These are phyloP conservation scores for Albula glossodonta DNA, from an alignment of 2,113 vertebrate genomes.

Conservation along the genomic window DNA sequence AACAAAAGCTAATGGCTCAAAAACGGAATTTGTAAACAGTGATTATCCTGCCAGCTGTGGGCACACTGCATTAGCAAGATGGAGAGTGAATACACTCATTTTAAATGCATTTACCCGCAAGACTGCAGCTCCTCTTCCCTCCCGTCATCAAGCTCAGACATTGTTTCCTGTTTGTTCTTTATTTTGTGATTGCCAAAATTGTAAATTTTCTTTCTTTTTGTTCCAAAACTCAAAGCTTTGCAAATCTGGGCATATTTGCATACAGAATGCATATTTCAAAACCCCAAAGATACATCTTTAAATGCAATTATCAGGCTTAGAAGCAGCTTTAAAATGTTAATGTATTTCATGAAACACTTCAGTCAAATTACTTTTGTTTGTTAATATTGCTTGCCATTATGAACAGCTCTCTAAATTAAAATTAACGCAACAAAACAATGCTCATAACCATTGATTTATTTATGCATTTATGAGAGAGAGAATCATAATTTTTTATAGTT, in stretches of 20 bases:
- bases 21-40: not conserved
- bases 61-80: constrained; percentile 2
- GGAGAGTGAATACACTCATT: constrained; percentile 33
- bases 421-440: not conserved
- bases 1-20: not conserved
- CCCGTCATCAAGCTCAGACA: not conserved
- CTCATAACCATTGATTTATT: not conserved
- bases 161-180: not conserved
- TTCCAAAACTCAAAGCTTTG: not conserved
- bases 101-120: constrained; percentile 30
- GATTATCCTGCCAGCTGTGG: constrained; percentile 36
- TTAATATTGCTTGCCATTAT: not conserved
- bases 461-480: not conserved
- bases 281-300: constrained; percentile 2
- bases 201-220: not conserved
- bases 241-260: not conserved
- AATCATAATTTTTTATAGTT: too few relatives aligned
- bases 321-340: constrained; percentile 7
- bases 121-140: not conserved
- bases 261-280: not conserved
- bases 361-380: not conserved
- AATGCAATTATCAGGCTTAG: not conserved
- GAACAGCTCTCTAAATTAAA: not conserved
- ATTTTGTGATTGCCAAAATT: not conserved
- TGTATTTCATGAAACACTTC: not conserved